Evolutionary conservation across 92 coral and sea anemone species (phyloP).

Genomic region (Bergia sp.): DNA sequence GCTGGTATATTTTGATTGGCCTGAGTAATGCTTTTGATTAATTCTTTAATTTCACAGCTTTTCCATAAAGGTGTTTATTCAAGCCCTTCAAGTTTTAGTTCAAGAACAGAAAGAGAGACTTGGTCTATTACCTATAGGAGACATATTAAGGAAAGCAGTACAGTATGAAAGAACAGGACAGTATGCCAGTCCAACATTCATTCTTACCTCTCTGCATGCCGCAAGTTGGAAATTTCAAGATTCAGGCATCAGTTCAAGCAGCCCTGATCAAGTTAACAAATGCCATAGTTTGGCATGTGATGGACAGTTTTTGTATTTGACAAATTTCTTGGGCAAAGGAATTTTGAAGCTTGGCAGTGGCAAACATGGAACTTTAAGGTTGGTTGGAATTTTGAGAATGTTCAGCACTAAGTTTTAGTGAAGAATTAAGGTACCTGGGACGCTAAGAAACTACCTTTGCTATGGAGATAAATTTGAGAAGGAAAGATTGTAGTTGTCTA

Average conservation of each 20-base stretch:
- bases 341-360: conserved; percentile 93
- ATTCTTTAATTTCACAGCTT: conserved; percentile 59
- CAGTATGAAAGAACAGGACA: conserved; percentile 71
- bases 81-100: conserved; percentile 65
- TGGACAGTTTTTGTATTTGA: conserved; percentile 83
- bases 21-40: conserved; percentile 1
- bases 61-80: conserved; percentile 79
- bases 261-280: conserved; percentile 40
- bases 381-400: background rate
- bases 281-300: conserved; percentile 76
- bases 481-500: too few species aligned
- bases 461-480: too few species aligned
- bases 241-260: conserved; percentile 39
- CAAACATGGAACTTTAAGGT: conserved; percentile 84
- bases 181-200: conserved; percentile 57
- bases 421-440: background rate
- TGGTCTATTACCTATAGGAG: conserved; percentile 57
- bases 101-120: conserved; percentile 64
- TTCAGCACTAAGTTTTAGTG: too few species aligned
- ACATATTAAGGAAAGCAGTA: conserved; percentile 63
- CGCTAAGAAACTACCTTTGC: background rate
- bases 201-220: conserved; percentile 76
- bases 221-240: conserved; percentile 71
- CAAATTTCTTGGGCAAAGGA: conserved; percentile 66
- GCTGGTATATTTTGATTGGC: too few species aligned